A percentile compares a stretch with the other conserved stretches of the same genome.
These are phyloP conservation scores for Allophyes oxyacanthae DNA, from an alignment of 2,888 invertebrate genomes.

Conservation along the genomic window DNA sequence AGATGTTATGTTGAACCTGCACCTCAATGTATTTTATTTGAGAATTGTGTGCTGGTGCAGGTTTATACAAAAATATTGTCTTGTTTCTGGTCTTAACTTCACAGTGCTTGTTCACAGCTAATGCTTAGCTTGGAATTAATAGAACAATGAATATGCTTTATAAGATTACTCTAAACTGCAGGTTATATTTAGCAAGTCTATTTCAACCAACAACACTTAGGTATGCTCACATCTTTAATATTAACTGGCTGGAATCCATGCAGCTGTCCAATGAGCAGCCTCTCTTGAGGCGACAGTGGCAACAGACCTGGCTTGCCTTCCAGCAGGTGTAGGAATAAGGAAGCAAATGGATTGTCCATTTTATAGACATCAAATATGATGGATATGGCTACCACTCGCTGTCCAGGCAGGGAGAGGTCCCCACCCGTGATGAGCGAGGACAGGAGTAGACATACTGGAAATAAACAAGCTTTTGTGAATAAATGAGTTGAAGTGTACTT, in stretches of 20 bases:
- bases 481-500: too few relatives aligned
- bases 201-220: too few relatives aligned
- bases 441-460: conserved; percentile 83
- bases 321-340: conserved; percentile 79
- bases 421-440: conserved; percentile 84
- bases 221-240: conserved; percentile 91
- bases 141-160: too few relatives aligned
- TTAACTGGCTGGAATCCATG: conserved; percentile 91
- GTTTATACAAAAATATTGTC: too few relatives aligned
- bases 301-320: conserved; percentile 80
- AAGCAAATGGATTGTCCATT: conserved; percentile 82
- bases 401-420: conserved; percentile 83
- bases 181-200: too few relatives aligned
- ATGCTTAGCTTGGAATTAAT: too few relatives aligned
- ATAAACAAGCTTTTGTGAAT: conserved; percentile 2
- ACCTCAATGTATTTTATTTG: too few relatives aligned
- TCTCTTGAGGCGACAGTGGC: conserved; percentile 89
- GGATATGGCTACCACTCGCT: conserved; percentile 82
- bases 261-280: conserved; percentile 92
- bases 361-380: conserved; percentile 83
- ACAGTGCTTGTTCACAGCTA: too few relatives aligned
- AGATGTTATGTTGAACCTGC: too few relatives aligned
- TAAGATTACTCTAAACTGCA: too few relatives aligned
- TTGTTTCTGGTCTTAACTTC: too few relatives aligned
- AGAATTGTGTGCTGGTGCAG: too few relatives aligned